phyloP scores from a whole-genome alignment of 2,888 invertebrate species.

The Polymixis lichenea region DNA sequence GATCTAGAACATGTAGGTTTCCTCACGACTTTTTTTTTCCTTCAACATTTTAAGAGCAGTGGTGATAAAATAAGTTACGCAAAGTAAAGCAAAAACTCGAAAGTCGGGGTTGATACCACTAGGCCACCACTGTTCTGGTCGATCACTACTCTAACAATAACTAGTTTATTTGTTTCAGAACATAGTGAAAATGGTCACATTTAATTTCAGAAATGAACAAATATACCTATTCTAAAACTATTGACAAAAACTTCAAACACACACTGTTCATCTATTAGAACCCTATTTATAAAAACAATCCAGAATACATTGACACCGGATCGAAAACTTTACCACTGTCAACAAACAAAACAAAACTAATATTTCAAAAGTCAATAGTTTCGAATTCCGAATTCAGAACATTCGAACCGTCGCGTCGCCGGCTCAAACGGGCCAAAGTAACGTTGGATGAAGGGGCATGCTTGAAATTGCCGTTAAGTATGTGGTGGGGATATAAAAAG shows the following conservation, averaged over 20 bases:
- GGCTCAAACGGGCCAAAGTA: slow-evolving; percentile 72
- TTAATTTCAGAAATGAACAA: slow-evolving; percentile 13
- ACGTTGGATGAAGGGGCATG: slow-evolving; percentile 78
- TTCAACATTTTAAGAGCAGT: too few relatives aligned
- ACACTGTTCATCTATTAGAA: slow-evolving; percentile 23
- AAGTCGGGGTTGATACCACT: too few relatives aligned
- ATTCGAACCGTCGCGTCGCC: slow-evolving; percentile 53
- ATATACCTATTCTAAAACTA: neutral
- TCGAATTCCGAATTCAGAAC: slow-evolving; percentile 63
- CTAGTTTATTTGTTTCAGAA: neutral
- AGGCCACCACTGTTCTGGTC: too few relatives aligned
- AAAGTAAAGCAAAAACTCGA: too few relatives aligned
- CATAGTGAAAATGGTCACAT: neutral
- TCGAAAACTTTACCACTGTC: slow-evolving; percentile 55
- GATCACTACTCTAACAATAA: neutral
- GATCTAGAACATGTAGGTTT: too few relatives aligned
- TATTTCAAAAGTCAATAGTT: slow-evolving; percentile 69
- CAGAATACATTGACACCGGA: slow-evolving; percentile 52
- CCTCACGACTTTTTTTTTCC: too few relatives aligned
- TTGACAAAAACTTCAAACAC: slow-evolving; percentile 12
- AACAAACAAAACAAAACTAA: slow-evolving; percentile 66
- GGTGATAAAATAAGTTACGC: too few relatives aligned
- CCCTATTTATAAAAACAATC: slow-evolving; percentile 44
- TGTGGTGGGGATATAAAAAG: slow-evolving; percentile 86
- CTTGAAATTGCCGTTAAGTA: slow-evolving; percentile 87